Evolutionary conservation across 2,797 vertebrate species (phyloP), one percentile per base, ranked within the genome.

Genomic region (Sebastes itinus): DNA sequence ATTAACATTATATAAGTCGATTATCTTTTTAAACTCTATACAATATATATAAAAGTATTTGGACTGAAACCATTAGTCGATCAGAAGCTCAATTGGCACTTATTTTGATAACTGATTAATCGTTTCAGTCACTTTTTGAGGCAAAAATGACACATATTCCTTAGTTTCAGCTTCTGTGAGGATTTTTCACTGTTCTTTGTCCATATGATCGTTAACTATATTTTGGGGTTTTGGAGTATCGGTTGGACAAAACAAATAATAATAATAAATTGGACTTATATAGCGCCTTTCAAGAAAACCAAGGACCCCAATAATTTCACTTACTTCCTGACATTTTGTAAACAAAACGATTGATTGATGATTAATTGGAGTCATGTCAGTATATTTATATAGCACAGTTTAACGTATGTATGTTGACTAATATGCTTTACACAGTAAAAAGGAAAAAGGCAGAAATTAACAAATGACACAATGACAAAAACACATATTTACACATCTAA

Each of bases 401-500:
- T 0, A 42, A 42, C 14, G 5, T 42, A 16, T 1, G 16, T 46
- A 16, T 46, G 42, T 46, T 46, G 42, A 46, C 42, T 46, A 46
- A 46, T 7, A 0, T 46, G 6, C 42, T 46, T 46, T 46, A 46
- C 42, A 46, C 42, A 46, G 42, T 46, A 46, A 46, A 46, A 46
- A 46, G 42, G 6, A 46, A 46, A 46, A 46, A 46, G 42, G 42
- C 42, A 46, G 42, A 46, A 46, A 18, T 46, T 46, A 46, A 46
- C 42, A 18, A 18, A 46, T 42, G 42, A 42, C 38, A 42, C 38
- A 42, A 14, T 42, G 38, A 18, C 42, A 16, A 42, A 16, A 14
- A 0, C 35, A 38, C 12, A 38, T 38, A 38, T 38, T 38, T 0
- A 38, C 35, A 38, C 0, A 14, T 38, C 35, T 38, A 38, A 38